Base-by-base conservation (phyloP, 2,888 invertebrate species). In the Aphrophora alni region DNA sequence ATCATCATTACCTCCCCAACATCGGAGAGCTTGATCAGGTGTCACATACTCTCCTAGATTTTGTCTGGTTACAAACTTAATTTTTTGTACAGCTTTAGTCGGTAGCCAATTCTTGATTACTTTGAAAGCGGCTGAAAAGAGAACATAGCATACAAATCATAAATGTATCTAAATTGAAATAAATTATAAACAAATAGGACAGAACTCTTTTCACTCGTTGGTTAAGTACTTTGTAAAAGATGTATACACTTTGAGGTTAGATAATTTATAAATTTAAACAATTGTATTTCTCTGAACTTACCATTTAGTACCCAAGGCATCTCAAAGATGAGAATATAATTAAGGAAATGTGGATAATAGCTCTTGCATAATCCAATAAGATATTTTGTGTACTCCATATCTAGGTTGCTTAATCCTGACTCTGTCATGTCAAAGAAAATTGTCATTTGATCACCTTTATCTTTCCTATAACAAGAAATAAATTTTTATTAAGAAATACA, bases 231-330 rank as follows among this genome's bases (percentile, higher is more conserved):
- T n/a, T n/a, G n/a, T n/a, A n/a, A n/a, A n/a, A n/a, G 17, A 77
- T 25, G 33, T 33, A 33, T 33, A 77, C 68, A 78, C 51, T n/a
- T 69, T 80, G 69, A 80, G 71, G n/a, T n/a, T n/a, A 24, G 0
- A 12, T 71, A 75, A 75, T 73, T 75, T 8, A 24, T 44, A 72
- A 28, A 68, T n/a, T n/a, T n/a, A n/a, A n/a, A n/a, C n/a, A n/a
- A n/a, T 33, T 33, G 3, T 33, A 75, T 69, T 59, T 59, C 1
- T 59, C 5, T 51, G 28, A 10, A 87, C 90, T 89, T 89, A 94
- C 94, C 93, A 86, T 94, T 96, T 82, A 98, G 88, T 0, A 98
- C 92, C 98, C 98, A 98, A 0, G 98, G 96, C 95, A 98, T 95
- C 87, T 98, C 97, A 87, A 92, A 97, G 78, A 98, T 94, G 44